phyloP scores from a whole-genome alignment of 2,888 invertebrate genomes.

The Pterobdella sp. region DNA sequence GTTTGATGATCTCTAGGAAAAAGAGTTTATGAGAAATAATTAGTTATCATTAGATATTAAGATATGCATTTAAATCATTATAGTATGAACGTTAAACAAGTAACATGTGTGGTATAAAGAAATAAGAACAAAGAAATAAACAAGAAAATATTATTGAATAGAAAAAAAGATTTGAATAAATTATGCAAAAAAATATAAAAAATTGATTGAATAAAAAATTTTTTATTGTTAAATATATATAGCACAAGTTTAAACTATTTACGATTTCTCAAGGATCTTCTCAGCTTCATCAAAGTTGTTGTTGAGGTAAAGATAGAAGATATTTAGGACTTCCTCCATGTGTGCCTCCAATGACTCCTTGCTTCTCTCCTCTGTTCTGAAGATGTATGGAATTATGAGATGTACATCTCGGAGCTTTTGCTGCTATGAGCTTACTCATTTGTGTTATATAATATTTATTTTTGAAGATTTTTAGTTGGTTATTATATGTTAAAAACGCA shows the following conservation, averaged over 20 bases:
- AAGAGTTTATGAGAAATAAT: too few relatives aligned
- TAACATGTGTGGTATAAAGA: too few relatives aligned
- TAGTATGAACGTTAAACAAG: too few relatives aligned
- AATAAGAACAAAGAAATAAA: too few relatives aligned
- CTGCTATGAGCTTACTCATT: background rate
- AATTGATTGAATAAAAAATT: too few relatives aligned
- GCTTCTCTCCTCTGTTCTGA: background rate
- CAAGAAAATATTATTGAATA: too few relatives aligned
- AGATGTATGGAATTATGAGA: too few relatives aligned
- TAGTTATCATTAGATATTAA: too few relatives aligned
- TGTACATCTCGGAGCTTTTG: background rate
- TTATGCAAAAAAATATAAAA: too few relatives aligned
- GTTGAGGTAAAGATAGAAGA: slow-evolving; percentile 82
- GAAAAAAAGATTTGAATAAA: too few relatives aligned
- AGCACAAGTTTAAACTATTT: slow-evolving; percentile 42
- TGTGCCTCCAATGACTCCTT: slow-evolving; percentile 13
- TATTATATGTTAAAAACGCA: background rate
- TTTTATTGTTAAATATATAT: background rate
- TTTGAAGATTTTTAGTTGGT: background rate
- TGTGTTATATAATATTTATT: background rate
- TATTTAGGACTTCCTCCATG: slow-evolving; percentile 45
- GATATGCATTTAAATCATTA: too few relatives aligned
- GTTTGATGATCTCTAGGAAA: too few relatives aligned
- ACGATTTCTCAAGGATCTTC: slow-evolving; percentile 71
- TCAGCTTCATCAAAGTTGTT: slow-evolving; percentile 78